phyloP scores from a whole-genome alignment of 2,113 vertebrate genomes.

The Pangasianodon gigas region DNA sequence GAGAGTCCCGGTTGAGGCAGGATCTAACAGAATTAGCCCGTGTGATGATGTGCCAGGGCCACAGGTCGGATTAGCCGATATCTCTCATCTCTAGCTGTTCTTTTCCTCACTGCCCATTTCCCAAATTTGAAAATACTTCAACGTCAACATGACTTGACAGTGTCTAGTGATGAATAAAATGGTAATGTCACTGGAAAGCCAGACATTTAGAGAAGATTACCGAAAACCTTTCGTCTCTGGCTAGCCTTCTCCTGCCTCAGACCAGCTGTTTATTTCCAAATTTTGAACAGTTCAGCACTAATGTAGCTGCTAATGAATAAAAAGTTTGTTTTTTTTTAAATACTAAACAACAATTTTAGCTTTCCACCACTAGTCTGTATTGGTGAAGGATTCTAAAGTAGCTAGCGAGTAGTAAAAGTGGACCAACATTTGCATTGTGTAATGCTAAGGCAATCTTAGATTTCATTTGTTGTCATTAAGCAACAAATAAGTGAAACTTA shows the following conservation, averaged over 20 bases:
- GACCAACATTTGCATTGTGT: not conserved
- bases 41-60: conserved; percentile 3
- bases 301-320: not conserved
- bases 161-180: not conserved
- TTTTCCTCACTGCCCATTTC: not conserved
- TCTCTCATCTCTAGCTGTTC: not conserved
- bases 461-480: too few relatives aligned
- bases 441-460: not conserved
- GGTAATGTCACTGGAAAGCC: not conserved
- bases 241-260: not conserved
- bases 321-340: not conserved
- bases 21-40: conserved; percentile 36
- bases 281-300: not conserved
- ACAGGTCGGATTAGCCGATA: not conserved
- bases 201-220: not conserved
- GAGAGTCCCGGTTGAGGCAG: not conserved
- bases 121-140: not conserved
- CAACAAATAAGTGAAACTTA: not conserved
- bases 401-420: not conserved
- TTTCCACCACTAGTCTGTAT: not conserved
- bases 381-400: not conserved
- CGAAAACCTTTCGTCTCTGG: not conserved
- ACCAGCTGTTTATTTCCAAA: not conserved
- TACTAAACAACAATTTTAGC: not conserved
- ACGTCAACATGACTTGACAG: not conserved